A percentile compares a stretch with the other conserved stretches of the same genome.
Conservation (phyloP, 2,888 invertebrate species). For the Agrypnus murinus region DNA sequence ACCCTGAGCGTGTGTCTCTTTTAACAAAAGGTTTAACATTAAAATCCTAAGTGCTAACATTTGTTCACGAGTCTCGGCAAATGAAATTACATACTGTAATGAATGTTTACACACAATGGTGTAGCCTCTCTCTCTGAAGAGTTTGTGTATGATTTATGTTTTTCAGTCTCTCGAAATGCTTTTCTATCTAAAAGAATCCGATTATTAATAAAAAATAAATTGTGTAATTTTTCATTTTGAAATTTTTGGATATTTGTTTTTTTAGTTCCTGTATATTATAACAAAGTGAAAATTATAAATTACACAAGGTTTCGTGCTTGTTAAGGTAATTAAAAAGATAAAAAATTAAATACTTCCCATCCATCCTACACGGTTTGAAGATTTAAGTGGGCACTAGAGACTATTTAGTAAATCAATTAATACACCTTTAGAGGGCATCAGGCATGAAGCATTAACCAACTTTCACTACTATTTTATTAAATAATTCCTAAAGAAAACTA, state of each 20-base stretch:
- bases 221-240: too few species aligned
- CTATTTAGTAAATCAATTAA: constrained; percentile 49
- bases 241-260: too few species aligned
- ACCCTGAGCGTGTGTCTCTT: constrained; percentile 44
- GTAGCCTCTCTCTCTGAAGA: constrained; percentile 38
- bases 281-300: neutral
- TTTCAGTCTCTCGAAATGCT: neutral
- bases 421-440: constrained; percentile 33
- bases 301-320: constrained; percentile 31
- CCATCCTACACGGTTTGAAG: constrained; percentile 35
- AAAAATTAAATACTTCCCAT: constrained; percentile 16
- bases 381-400: constrained; percentile 39
- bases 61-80: constrained; percentile 30
- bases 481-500: constrained; percentile 1
- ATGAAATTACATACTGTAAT: constrained; percentile 48
- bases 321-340: constrained; percentile 34
- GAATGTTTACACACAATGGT: constrained; percentile 52
- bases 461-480: constrained; percentile 31
- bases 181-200: too few species aligned
- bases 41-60: constrained; percentile 49
- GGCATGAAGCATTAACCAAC: constrained; percentile 30
- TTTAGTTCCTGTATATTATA: too few species aligned
- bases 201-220: too few species aligned
- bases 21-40: constrained; percentile 48
- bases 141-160: constrained; percentile 31